Conservation (phyloP, 2,797 vertebrate species). For the Merluccius polli region DNA sequence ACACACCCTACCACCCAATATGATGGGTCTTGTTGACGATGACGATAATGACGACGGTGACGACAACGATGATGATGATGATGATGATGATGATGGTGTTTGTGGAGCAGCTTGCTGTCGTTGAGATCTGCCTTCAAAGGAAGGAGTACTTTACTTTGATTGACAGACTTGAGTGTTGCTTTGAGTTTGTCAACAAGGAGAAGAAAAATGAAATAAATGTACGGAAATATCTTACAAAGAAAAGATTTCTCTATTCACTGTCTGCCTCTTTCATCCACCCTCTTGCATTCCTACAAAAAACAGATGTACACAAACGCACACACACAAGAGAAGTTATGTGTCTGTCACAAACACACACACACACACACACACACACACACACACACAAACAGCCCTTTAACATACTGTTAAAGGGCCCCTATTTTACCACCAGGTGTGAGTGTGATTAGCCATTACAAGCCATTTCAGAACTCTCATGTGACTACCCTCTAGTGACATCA, state of each 20-base stretch:
- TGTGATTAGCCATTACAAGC: too few species aligned
- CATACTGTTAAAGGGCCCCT: too few species aligned
- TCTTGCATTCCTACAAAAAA: not conserved
- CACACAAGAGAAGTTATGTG: not conserved
- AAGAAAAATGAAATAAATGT: not conserved
- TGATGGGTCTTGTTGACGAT: not conserved
- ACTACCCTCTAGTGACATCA: too few species aligned
- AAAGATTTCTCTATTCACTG: not conserved
- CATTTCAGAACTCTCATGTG: too few species aligned
- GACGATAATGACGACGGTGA: not conserved
- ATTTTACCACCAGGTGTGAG: too few species aligned
- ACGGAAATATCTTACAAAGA: not conserved
- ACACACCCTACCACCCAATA: not conserved
- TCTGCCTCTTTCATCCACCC: not conserved
- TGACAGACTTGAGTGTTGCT: not conserved
- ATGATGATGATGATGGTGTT: too few species aligned
- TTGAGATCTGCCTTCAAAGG: too few species aligned
- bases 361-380: not conserved
- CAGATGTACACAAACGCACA: slow-evolving; percentile 1
- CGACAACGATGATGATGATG: too few species aligned
- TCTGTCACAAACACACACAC: not conserved
- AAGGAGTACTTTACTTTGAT: not conserved
- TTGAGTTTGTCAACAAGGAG: not conserved
- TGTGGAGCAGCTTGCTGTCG: too few species aligned
- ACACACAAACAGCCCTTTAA: not conserved